These are phyloP conservation scores for Theristus sp. DNA, from an alignment of 2,888 invertebrate species.

Conservation along the genomic window DNA sequence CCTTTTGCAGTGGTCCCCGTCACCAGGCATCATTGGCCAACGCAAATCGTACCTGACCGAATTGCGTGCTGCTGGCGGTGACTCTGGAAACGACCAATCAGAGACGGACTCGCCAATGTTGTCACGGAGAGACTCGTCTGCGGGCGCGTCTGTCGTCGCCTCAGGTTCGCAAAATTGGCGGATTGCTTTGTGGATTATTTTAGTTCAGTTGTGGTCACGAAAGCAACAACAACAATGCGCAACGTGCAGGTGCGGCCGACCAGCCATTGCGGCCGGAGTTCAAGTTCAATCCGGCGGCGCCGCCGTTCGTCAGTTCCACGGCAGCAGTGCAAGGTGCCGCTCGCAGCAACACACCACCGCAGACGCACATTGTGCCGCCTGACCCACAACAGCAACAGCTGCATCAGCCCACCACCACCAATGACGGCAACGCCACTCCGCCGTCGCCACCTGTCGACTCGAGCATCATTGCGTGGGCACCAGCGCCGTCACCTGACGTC, in stretches of 20 bases:
- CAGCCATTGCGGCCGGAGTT: background rate
- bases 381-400: background rate
- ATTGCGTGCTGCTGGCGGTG: too few species aligned
- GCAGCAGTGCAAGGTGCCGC: background rate
- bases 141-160: too few species aligned
- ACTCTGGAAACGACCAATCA: too few species aligned
- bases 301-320: background rate
- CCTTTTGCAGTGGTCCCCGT: background rate
- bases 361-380: too few species aligned
- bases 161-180: too few species aligned
- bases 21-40: background rate
- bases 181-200: too few species aligned
- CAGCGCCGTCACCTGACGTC: background rate
- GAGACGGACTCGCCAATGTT: too few species aligned
- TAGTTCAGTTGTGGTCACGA: too few species aligned
- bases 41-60: background rate
- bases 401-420: background rate
- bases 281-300: background rate
- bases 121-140: too few species aligned
- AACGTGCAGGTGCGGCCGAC: background rate
- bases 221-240: background rate
- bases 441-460: constrained; percentile 4
- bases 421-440: too few species aligned
- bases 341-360: background rate
- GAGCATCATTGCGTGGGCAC: constrained; percentile 7